Evolutionary conservation across 2,888 invertebrate species (phyloP).

Genomic region (Drosophila sordidapex): DNA sequence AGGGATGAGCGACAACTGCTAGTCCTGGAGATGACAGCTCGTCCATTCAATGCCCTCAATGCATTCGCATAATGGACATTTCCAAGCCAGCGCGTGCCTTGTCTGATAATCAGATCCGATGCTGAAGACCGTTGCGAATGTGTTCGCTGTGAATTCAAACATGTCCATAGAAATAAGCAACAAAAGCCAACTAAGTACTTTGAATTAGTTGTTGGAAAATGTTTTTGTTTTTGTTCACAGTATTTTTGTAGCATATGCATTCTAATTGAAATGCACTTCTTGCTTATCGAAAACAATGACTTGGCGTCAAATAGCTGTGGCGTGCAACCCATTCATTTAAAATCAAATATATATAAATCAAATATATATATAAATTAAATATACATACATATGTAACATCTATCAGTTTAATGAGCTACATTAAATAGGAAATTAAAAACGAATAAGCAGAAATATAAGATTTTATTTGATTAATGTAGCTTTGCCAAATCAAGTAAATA

Average conservation of each 20-base stretch:
- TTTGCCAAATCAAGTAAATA: background rate
- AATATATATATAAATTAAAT: no score
- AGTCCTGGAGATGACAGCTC: constrained; percentile 18
- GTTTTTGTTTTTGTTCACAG: background rate
- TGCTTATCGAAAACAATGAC: background rate
- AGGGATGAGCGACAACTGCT: constrained; percentile 9
- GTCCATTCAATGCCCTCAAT: constrained; percentile 28
- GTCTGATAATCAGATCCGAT: background rate
- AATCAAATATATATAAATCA: background rate
- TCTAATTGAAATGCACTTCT: background rate
- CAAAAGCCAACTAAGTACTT: background rate
- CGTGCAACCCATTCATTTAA: background rate
- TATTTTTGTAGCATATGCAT: background rate
- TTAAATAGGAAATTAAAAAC: no score
- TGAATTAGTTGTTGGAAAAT: background rate
- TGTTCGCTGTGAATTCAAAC: constrained; percentile 3
- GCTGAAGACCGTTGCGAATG: background rate
- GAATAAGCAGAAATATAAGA: background rate
- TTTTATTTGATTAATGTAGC: background rate
- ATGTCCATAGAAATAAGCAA: background rate
- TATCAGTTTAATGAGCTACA: no score
- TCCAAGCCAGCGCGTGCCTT: constrained; percentile 36
- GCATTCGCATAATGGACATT: constrained; percentile 25
- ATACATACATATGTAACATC: no score
- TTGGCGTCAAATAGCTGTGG: background rate